phyloP scores from a whole-genome alignment of 2,888 invertebrate species.

The Eilema griseolum region DNA sequence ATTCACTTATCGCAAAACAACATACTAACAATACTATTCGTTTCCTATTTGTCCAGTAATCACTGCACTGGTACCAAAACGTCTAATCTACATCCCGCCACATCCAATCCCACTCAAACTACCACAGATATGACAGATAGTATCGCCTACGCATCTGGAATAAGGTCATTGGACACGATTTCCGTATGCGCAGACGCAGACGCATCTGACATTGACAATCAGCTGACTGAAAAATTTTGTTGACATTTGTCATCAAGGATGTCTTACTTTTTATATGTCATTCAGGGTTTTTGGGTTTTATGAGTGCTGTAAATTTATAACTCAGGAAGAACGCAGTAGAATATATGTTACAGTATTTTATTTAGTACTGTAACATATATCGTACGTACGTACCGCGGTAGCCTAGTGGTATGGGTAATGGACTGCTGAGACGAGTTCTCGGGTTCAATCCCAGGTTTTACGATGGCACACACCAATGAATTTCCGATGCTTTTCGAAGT shows the following conservation, averaged over 20 bases:
- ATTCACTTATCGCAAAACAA: neutral
- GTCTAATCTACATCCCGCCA: neutral
- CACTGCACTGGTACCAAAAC: neutral
- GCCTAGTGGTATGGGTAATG: no score
- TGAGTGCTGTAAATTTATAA: neutral
- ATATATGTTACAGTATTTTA: no score
- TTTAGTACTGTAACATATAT: no score
- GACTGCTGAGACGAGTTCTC: no score
- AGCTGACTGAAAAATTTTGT: conserved; percentile 22
- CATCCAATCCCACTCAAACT: conserved; percentile 1
- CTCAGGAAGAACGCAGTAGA: neutral
- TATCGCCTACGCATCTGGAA: conserved; percentile 16
- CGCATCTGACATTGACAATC: conserved; percentile 36
- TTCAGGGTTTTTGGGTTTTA: neutral
- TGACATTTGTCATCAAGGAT: conserved; percentile 25
- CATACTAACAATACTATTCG: neutral
- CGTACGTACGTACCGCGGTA: no score
- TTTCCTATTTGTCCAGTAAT: conserved; percentile 7
- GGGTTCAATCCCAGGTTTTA: no score
- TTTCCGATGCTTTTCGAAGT: no score
- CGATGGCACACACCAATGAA: no score
- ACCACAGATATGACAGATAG: neutral
- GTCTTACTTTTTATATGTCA: conserved; percentile 20
- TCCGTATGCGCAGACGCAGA: conserved; percentile 31
- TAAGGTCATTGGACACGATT: conserved; percentile 45